Conservation (phyloP, 2,113 vertebrate genomes). For the Okapia johnstoni region DNA sequence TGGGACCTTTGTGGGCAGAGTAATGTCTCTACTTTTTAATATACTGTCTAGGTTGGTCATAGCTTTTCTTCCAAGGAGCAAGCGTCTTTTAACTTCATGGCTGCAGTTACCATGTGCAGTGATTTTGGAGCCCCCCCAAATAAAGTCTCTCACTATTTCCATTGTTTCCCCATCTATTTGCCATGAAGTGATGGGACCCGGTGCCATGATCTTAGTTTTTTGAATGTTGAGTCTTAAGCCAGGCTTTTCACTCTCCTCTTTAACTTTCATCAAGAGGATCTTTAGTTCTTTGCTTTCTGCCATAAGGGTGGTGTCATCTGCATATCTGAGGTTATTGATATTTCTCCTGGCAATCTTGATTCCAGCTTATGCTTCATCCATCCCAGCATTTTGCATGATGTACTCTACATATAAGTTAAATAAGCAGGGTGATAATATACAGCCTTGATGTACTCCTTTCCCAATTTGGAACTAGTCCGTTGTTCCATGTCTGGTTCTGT, state of each 20-base stretch:
- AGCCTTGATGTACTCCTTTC: neutral
- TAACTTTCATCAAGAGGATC: neutral
- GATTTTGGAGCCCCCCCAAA: neutral
- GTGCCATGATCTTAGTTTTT: neutral
- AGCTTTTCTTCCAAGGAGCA: neutral
- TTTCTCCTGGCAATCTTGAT: neutral
- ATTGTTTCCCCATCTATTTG: neutral
- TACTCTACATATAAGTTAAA: neutral
- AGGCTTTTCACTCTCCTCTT: neutral
- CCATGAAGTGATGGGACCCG: neutral
- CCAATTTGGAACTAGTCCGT: neutral
- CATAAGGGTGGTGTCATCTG: neutral
- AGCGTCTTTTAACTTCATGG: neutral
- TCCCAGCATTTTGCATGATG: neutral
- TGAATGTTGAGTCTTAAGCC: neutral
- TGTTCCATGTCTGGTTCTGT: neutral
- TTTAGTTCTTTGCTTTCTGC: neutral
- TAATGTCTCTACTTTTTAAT: neutral
- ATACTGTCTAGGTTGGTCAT: neutral
- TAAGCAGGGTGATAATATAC: neutral
- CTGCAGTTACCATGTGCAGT: neutral
- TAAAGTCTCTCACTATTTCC: neutral
- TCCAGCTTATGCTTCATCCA: neutral
- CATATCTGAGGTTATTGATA: neutral
- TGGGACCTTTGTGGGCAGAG: neutral